These are phyloP conservation scores for Chloroceryle amazona DNA, from an alignment of 2,797 vertebrate genomes.

Conservation along the genomic window DNA sequence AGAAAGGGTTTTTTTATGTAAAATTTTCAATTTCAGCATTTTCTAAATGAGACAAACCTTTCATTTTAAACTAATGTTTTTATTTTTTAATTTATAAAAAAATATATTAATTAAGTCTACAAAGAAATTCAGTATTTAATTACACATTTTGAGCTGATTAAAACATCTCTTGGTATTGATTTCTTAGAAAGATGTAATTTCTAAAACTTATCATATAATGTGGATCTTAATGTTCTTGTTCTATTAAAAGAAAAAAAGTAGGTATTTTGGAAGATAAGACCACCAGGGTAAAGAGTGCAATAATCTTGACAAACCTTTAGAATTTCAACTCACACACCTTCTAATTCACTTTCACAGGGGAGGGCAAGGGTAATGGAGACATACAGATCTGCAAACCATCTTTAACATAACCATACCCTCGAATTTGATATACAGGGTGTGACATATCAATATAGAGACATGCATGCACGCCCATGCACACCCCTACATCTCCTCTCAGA, in stretches of 20 bases:
- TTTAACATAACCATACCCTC: accelerated
- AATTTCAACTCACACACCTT: background rate
- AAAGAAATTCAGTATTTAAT: constrained; percentile 34
- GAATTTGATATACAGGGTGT: background rate
- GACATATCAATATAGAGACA: background rate
- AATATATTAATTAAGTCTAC: background rate
- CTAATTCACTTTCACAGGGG: background rate
- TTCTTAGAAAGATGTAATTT: background rate
- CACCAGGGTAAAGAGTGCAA: background rate
- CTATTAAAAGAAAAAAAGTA: background rate
- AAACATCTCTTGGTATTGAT: background rate
- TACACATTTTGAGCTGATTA: constrained; percentile 7
- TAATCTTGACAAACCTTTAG: background rate
- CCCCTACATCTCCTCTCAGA: background rate
- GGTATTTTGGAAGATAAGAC: background rate
- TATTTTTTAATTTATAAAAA: background rate
- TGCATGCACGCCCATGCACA: accelerated
- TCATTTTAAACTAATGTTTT: background rate
- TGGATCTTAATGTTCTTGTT: background rate
- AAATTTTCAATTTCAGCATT: background rate
- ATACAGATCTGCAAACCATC: background rate
- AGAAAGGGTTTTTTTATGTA: background rate
- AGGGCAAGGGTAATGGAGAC: background rate
- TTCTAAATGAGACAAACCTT: background rate
- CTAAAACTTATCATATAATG: background rate